Evolutionary conservation across 2,888 invertebrate species (phyloP).

Genomic region (Platypus cylindrus): DNA sequence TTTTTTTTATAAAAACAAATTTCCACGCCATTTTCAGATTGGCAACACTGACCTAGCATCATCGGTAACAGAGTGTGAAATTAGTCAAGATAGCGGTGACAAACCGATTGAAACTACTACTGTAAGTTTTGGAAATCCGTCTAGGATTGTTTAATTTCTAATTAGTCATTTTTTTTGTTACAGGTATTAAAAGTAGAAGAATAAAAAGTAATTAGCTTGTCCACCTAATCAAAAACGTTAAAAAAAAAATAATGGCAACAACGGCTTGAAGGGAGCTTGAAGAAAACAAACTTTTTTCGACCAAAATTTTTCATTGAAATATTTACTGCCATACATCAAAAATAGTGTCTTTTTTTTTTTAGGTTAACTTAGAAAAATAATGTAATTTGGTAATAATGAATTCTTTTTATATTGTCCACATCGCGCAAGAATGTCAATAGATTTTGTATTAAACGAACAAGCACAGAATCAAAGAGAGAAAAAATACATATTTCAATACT

Average conservation of each 20-base stretch:
- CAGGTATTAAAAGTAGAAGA: constrained; percentile 15
- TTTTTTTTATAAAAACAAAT: constrained; percentile 6
- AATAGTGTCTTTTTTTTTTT: too few species aligned
- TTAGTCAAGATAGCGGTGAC: constrained; percentile 13
- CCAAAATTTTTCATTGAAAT: too few species aligned
- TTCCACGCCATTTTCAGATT: constrained; percentile 16
- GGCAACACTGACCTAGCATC: constrained; percentile 7
- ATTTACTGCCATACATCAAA: constrained; percentile 30
- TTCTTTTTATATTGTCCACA: constrained; percentile 18
- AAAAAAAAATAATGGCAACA: too few species aligned
- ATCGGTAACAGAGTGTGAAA: constrained; percentile 14
- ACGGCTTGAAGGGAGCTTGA: too few species aligned
- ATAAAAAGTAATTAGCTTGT: too few species aligned
- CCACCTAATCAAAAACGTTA: too few species aligned
- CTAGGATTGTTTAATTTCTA: constrained; percentile 1
- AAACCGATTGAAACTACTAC: constrained; percentile 12
- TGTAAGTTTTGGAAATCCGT: constrained; percentile 6
- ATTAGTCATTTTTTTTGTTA: constrained; percentile 1
- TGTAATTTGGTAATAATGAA: constrained; percentile 18
- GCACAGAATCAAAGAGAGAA: too few species aligned
- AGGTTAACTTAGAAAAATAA: constrained; percentile 10
- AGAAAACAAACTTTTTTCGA: too few species aligned
- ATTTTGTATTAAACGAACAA: too few species aligned
- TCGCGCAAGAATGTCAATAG: constrained; percentile 18
- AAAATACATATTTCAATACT: too few species aligned